These are phyloP conservation scores for Hippocampus kuda DNA, from an alignment of 2,797 vertebrate species.

Conservation along the genomic window DNA sequence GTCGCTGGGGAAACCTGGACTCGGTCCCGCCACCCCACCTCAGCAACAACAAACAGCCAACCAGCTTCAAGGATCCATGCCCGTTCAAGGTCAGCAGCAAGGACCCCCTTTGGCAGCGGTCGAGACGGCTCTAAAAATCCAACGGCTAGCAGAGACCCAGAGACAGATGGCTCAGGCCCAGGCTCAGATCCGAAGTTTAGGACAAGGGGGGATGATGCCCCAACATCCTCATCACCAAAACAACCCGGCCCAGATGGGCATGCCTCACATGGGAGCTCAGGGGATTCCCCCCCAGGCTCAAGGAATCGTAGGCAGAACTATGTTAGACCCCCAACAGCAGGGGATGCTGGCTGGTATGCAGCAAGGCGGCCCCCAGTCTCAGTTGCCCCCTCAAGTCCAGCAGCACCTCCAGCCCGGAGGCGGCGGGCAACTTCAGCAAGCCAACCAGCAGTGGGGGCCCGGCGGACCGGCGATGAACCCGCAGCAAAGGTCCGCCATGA, in stretches of 20 bases:
- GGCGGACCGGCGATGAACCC: slow-evolving; percentile 56
- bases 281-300: slow-evolving; percentile 63
- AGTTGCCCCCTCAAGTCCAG: slow-evolving; percentile 62
- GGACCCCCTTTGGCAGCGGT: slow-evolving; percentile 86
- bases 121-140: slow-evolving; percentile 93
- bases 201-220: slow-evolving; percentile 66
- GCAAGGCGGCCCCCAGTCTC: slow-evolving; percentile 72
- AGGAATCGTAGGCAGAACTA: slow-evolving; percentile 69
- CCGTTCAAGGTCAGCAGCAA: slow-evolving; percentile 68
- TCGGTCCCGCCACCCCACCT: slow-evolving; percentile 76
- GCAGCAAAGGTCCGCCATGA: slow-evolving; percentile 61
- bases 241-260: slow-evolving; percentile 66
- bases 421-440: slow-evolving; percentile 63
- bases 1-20: slow-evolving; percentile 81
- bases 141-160: slow-evolving; percentile 88
- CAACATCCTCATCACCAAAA: slow-evolving; percentile 72
- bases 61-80: slow-evolving; percentile 73
- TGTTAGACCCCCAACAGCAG: slow-evolving; percentile 74
- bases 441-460: slow-evolving; percentile 70
- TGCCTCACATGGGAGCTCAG: slow-evolving; percentile 72
- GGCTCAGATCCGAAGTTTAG: slow-evolving; percentile 73
- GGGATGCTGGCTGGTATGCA: slow-evolving; percentile 64
- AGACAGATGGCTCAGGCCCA: slow-evolving; percentile 90
- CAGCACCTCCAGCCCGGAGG: slow-evolving; percentile 59
- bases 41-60: slow-evolving; percentile 66